These are phyloP conservation scores for Glyphotaelius pellucidus DNA, from an alignment of 2,888 invertebrate species.

Conservation along the genomic window DNA sequence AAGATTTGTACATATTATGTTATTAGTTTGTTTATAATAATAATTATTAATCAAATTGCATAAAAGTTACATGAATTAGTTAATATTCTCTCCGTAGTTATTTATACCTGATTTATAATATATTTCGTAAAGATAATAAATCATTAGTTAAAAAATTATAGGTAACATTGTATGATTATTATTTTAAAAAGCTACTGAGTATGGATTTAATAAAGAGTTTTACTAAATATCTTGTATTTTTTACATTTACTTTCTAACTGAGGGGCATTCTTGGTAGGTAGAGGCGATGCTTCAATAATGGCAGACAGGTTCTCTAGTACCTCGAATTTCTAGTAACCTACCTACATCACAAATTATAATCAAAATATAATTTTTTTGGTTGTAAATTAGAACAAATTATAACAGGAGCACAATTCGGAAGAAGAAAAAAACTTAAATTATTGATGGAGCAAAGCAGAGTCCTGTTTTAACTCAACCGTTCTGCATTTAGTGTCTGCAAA, in stretches of 20 bases:
- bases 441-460: too few species aligned
- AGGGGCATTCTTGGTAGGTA: too few species aligned
- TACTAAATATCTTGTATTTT: slow-evolving; percentile 7
- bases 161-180: background rate
- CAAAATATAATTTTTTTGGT: too few species aligned
- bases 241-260: background rate
- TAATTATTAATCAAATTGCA: background rate
- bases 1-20: background rate
- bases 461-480: too few species aligned
- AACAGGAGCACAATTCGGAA: too few species aligned
- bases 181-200: background rate
- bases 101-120: background rate
- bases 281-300: too few species aligned
- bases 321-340: too few species aligned
- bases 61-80: background rate
- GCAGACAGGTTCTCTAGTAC: too few species aligned
- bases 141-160: background rate
- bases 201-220: slow-evolving; percentile 27
- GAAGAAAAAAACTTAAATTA: too few species aligned
- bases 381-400: too few species aligned
- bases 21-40: background rate
- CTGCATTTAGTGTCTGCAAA: too few species aligned
- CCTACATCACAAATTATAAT: too few species aligned
- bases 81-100: background rate
- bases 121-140: background rate